Base-by-base conservation (phyloP, 2,888 invertebrate species). In the Drosophila mercatorum region DNA sequence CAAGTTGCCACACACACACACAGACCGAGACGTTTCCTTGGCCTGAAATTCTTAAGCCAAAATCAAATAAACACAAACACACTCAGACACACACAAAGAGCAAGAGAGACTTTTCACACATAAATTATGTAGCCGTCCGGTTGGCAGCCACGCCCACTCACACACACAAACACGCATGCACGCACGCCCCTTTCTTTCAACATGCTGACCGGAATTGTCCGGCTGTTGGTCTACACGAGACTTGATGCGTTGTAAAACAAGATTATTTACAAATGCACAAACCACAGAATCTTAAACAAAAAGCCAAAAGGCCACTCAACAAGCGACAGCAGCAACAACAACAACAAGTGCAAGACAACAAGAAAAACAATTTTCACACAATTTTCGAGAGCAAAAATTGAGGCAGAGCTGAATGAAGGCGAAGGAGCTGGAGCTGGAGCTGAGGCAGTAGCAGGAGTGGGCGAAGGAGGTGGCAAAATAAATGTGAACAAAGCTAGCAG, bases 351-450 rank as follows among this genome's bases (percentile, higher is more conserved):
- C 51, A 51, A 55, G 51, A 65, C 44, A 56, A 63, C 82, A 82
- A 88, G 80, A 80, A 88, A 82, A 85, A 88, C 83, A 83, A 83
- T 88, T 88, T 88, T 84, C 85, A 88, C 88, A 83, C 87, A 83
- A 87, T 87, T 87, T 82, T 84, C 82, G 69, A 76, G 63, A 66
- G 68, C 46, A 46, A 78, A 81, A 80, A 76, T 81, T 67, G 61
- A 52, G 59, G 55, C 75, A 59, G 67, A 71, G 60, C 61, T 44
- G 40, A 38, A 31, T 12, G 12, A 26, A 36, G 38, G 49, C 38
- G 58, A 53, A 53, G 38, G 51, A 65, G 38, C 49, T 3, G 28
- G 4, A 47, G 34, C 44, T 6, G 43, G 5, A 31, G 17, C 31
- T n/a, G 43, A 17, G 31, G 11, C 51, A 34, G 44, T 10, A 22